A percentile compares a stretch with the other conserved stretches of the same genome.
These are phyloP conservation scores for Apodemus agrarius DNA, from an alignment of 2,797 vertebrate species.

Conservation along the genomic window DNA sequence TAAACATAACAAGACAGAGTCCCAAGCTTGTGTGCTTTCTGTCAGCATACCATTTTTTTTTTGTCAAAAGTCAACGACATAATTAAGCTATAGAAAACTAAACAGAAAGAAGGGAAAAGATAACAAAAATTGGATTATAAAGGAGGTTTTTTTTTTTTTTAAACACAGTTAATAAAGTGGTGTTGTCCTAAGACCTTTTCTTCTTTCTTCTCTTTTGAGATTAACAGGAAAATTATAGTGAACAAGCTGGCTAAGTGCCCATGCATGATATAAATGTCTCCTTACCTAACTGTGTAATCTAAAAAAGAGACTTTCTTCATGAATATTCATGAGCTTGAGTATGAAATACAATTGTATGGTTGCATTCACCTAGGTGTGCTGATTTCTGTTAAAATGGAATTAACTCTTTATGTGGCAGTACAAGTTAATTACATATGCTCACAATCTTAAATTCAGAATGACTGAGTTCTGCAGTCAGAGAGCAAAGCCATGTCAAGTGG, in stretches of 20 bases:
- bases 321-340: background rate
- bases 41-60: conserved; percentile 58
- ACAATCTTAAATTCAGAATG: background rate
- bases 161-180: conserved; percentile 4
- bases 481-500: background rate
- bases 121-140: conserved; percentile 20
- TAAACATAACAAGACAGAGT: conserved; percentile 66
- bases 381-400: background rate
- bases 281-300: conserved; percentile 33
- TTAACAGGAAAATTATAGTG: conserved; percentile 50
- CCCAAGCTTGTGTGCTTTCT: conserved; percentile 53
- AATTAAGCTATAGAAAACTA: conserved; percentile 33
- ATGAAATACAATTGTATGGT: background rate
- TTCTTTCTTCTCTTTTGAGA: background rate
- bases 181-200: background rate
- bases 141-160: background rate
- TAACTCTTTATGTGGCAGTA: background rate
- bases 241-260: background rate
- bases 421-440: background rate
- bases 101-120: conserved; percentile 16
- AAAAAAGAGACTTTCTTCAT: conserved; percentile 47
- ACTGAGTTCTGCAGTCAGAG: background rate
- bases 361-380: background rate
- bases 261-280: background rate
- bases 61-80: background rate